phyloP scores from a whole-genome alignment of 2,888 invertebrate genomes.

The Dynastes hyllus region DNA sequence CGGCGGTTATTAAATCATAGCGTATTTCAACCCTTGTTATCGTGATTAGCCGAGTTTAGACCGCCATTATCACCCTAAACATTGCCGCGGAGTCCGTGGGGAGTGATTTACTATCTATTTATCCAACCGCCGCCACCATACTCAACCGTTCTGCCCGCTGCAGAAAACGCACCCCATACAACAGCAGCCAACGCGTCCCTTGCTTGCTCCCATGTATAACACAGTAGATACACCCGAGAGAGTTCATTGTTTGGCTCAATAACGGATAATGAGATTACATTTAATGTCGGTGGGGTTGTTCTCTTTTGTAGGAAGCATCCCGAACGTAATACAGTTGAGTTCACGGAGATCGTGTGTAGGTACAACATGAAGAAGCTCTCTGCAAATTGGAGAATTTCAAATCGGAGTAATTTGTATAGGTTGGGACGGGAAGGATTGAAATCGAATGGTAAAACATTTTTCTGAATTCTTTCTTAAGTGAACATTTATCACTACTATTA shows the following conservation, averaged over 20 bases:
- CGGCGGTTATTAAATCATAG: constrained; percentile 57
- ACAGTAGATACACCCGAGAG: not conserved
- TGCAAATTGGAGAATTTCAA: too few species aligned
- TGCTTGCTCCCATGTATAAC: constrained; percentile 13
- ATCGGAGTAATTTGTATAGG: too few species aligned
- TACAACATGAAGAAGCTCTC: too few species aligned
- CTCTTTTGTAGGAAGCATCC: constrained; percentile 25
- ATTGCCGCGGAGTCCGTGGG: constrained; percentile 49
- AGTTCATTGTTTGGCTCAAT: constrained; percentile 50
- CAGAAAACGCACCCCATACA: constrained; percentile 19
- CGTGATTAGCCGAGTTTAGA: constrained; percentile 56
- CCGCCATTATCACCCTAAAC: constrained; percentile 57
- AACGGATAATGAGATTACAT: constrained; percentile 49
- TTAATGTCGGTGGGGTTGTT: constrained; percentile 28
- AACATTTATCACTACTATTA: too few species aligned
- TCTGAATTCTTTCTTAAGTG: too few species aligned
- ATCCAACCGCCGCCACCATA: constrained; percentile 40
- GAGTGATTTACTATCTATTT: constrained; percentile 56
- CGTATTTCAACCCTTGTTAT: constrained; percentile 56
- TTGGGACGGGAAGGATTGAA: too few species aligned
- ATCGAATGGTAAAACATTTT: too few species aligned
- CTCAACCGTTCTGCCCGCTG: constrained; percentile 34
- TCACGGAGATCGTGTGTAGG: too few species aligned
- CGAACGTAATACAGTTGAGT: not conserved
- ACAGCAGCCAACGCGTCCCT: constrained; percentile 9